phyloP scores from a whole-genome alignment of 1,140 invertebrate genomes.

The Himalopsyche phryganea region DNA sequence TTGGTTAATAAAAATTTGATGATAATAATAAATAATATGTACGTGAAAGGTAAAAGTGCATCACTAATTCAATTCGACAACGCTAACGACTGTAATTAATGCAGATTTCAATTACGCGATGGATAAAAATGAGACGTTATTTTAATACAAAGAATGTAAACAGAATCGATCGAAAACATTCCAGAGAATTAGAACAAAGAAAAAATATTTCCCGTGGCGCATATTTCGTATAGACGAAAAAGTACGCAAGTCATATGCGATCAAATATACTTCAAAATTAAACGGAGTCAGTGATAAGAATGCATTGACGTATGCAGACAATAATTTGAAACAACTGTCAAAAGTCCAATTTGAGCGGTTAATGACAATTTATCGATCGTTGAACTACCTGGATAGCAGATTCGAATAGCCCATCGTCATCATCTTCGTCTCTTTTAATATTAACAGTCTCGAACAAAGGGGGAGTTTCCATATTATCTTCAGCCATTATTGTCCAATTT shows the following conservation, averaged over 20 bases:
- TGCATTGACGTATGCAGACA: constrained; percentile 24
- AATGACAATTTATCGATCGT: constrained; percentile 30
- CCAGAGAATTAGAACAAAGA: not conserved
- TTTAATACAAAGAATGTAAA: constrained; percentile 24
- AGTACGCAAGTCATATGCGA: too few relatives aligned
- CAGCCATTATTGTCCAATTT: constrained; percentile 22
- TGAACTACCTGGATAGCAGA: constrained; percentile 69
- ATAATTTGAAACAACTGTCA: constrained; percentile 19
- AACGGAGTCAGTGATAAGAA: constrained; percentile 14
- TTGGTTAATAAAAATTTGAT: too few relatives aligned
- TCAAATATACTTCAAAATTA: constrained; percentile 3
- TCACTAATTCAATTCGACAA: too few relatives aligned
- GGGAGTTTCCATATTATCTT: constrained; percentile 21
- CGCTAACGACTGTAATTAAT: too few relatives aligned
- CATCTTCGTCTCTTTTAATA: constrained; percentile 60
- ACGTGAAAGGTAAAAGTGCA: too few relatives aligned
- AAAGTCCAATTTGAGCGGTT: constrained; percentile 9
- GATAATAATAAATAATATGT: too few relatives aligned
- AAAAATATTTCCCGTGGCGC: too few relatives aligned
- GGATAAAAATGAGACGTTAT: constrained; percentile 12
- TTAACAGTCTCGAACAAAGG: constrained; percentile 70
- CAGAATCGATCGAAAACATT: constrained; percentile 21
- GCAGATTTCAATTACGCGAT: constrained; percentile 3
- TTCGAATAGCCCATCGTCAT: constrained; percentile 74
- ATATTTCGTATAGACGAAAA: too few relatives aligned